Evolutionary conservation across 2,113 vertebrate genomes (phyloP).

Genomic region (Promerops cafer): DNA sequence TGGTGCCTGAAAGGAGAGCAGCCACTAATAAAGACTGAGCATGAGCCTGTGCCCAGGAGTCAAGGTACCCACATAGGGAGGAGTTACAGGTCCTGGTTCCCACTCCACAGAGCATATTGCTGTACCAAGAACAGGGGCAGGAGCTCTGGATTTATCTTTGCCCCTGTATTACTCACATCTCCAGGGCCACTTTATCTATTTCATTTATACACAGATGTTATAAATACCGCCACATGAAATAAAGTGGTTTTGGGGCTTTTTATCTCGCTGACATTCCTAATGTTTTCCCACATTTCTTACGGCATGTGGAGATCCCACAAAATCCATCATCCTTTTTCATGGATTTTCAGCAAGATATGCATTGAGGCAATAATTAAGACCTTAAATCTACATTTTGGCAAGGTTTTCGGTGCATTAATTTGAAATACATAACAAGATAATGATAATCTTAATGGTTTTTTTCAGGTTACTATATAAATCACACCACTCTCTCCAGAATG

Average conservation of each 20-base stretch:
- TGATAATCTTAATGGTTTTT: background rate
- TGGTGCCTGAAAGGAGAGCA: background rate
- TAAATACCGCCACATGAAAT: background rate
- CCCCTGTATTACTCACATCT: background rate
- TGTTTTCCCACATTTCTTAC: background rate
- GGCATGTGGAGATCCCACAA: background rate
- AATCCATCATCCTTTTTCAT: background rate
- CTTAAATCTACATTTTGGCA: background rate
- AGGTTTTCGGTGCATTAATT: background rate
- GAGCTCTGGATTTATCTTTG: background rate
- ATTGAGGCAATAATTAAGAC: background rate
- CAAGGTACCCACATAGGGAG: rapidly evolving
- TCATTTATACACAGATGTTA: background rate
- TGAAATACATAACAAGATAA: background rate
- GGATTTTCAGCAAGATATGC: background rate
- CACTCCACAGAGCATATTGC: rapidly evolving
- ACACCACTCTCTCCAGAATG: background rate
- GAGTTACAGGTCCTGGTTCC: background rate
- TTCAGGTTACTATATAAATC: background rate
- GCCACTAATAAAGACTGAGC: background rate
- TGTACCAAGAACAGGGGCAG: background rate
- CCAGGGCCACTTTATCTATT: background rate
- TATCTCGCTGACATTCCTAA: background rate
- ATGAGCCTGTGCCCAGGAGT: background rate
- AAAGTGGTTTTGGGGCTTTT: background rate